A percentile compares a stretch with the other conserved stretches of the same genome.
Conservation (phyloP, 2,888 invertebrate genomes). For the Yponomeuta evonymella region DNA sequence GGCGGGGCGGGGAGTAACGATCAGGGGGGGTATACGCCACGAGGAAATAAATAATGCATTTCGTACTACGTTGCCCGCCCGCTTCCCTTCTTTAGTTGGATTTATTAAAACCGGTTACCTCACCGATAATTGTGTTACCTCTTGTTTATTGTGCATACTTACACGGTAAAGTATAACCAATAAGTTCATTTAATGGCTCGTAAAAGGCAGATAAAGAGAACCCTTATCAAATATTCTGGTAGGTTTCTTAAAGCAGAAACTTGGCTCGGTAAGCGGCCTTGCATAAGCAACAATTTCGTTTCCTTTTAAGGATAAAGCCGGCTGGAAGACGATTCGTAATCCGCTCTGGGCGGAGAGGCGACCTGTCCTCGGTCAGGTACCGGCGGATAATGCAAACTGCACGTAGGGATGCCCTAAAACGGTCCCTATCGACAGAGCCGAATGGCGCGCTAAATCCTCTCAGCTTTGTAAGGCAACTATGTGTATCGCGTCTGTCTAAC, state of each 20-base stretch:
- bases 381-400: conserved; percentile 15
- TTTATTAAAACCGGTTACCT: conserved; percentile 5
- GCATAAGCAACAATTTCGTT: conserved; percentile 65
- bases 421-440: conserved; percentile 2
- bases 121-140: background rate
- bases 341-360: conserved; percentile 41
- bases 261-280: conserved; percentile 42
- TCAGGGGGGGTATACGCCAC: background rate
- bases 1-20: background rate
- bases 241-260: conserved; percentile 17
- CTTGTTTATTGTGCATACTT: background rate
- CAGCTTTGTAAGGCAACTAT: no score
- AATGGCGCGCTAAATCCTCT: background rate
- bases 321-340: conserved; percentile 59
- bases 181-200: conserved; percentile 38
- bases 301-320: conserved; percentile 62
- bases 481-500: background rate
- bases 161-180: background rate
- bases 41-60: conserved; percentile 17
- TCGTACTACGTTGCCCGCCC: background rate
- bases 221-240: conserved; percentile 66
- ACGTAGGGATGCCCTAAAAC: conserved; percentile 6
- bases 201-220: conserved; percentile 59
- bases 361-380: conserved; percentile 32
- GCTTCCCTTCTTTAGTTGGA: conserved; percentile 3